Evolutionary conservation across 2,113 vertebrate genomes (phyloP).

Genomic region (Scortum barcoo): DNA sequence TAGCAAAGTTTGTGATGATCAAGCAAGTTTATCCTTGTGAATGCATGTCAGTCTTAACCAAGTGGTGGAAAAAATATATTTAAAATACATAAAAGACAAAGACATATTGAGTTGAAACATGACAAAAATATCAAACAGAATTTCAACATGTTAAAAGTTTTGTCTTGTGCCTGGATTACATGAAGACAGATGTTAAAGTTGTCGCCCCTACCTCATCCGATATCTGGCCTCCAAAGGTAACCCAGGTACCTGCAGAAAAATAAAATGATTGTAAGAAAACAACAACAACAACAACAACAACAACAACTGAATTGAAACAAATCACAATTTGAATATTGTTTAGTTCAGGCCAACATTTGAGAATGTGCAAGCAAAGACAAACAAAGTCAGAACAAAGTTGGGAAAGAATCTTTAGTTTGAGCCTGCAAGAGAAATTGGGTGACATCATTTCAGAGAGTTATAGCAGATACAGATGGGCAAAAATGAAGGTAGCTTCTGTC

Average conservation of each 20-base stretch:
- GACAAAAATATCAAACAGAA: not conserved
- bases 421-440: too few relatives aligned
- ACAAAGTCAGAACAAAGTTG: too few relatives aligned
- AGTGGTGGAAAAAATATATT: not conserved
- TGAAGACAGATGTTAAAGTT: not conserved
- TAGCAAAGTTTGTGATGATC: constrained; percentile 1
- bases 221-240: constrained; percentile 96
- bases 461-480: too few relatives aligned
- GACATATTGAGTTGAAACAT: not conserved
- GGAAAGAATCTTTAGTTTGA: too few relatives aligned
- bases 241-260: constrained; percentile 90
- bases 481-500: too few relatives aligned
- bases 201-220: constrained; percentile 89
- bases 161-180: not conserved
- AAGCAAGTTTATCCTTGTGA: too few relatives aligned
- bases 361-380: not conserved
- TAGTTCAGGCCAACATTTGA: not conserved
- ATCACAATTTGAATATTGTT: too few relatives aligned
- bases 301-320: too few relatives aligned
- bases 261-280: not conserved
- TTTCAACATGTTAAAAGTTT: too few relatives aligned
- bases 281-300: too few relatives aligned
- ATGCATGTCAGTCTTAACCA: not conserved
- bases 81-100: too few relatives aligned
- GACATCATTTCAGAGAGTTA: too few relatives aligned